phyloP scores from a whole-genome alignment of 1,140 invertebrate genomes.

The Gryon sp. region DNA sequence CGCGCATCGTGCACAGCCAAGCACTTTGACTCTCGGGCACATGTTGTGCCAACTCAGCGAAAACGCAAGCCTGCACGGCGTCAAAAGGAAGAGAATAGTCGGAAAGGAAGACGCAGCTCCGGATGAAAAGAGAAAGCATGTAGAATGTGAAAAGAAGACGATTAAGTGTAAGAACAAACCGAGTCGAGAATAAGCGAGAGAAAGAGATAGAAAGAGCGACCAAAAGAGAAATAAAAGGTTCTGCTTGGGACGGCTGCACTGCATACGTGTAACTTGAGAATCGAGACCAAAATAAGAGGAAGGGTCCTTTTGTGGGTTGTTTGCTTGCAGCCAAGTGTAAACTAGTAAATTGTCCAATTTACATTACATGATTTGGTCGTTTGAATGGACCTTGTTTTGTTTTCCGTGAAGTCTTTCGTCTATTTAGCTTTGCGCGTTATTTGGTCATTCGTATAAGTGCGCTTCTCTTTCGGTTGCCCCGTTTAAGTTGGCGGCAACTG shows the following conservation, averaged over 20 bases:
- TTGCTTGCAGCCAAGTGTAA: conserved; percentile 9
- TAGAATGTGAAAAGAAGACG: conserved; percentile 12
- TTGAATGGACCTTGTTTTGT: conserved; percentile 10
- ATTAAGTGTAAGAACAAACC: conserved; percentile 8
- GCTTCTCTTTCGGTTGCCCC: no score
- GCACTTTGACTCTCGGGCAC: conserved; percentile 78
- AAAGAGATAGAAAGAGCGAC: conserved; percentile 57
- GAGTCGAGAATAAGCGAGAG: conserved; percentile 21
- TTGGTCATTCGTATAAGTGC: no score
- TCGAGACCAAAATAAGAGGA: conserved; percentile 24
- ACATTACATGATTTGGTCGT: conserved; percentile 2
- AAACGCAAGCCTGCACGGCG: conserved; percentile 74
- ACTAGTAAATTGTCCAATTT: conserved; percentile 36
- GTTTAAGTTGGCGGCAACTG: background rate
- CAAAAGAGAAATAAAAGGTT: no score
- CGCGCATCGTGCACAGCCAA: conserved; percentile 75
- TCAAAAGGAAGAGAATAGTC: conserved; percentile 67
- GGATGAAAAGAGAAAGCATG: conserved; percentile 24
- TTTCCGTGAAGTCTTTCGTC: conserved; percentile 30
- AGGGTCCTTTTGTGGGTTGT: conserved; percentile 9
- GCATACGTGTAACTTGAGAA: conserved; percentile 39
- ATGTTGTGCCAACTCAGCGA: conserved; percentile 79
- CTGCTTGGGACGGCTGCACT: conserved; percentile 71
- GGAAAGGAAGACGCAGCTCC: conserved; percentile 23
- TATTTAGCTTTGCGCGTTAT: no score